Evolutionary conservation across 2,797 vertebrate species (phyloP).

Genomic region (Bradypodion pumilum): DNA sequence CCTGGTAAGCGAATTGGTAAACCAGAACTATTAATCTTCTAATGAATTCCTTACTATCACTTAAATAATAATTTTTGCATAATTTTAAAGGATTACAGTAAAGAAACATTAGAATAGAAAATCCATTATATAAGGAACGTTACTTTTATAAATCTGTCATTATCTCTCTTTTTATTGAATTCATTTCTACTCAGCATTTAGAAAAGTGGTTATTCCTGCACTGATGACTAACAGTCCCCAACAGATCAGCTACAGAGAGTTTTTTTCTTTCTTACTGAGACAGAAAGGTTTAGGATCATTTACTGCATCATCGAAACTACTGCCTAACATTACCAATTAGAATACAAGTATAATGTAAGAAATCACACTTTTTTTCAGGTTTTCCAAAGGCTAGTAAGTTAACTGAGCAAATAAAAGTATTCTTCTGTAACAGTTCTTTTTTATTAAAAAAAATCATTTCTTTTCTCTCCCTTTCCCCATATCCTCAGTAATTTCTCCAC

Average conservation of each 20-base stretch:
- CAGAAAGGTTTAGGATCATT: conserved; percentile 73
- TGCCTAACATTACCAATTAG: conserved; percentile 76
- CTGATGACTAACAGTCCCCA: conserved; percentile 71
- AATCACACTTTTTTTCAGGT: conserved; percentile 70
- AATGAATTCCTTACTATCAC: conserved; percentile 78
- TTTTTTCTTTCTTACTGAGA: conserved; percentile 68
- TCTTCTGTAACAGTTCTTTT: conserved; percentile 46
- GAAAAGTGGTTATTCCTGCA: conserved; percentile 68
- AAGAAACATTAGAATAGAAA: conserved; percentile 78
- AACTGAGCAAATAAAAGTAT: conserved; percentile 68
- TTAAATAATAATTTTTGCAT: conserved; percentile 77
- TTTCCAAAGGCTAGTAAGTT: conserved; percentile 63
- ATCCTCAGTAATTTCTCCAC: conserved; percentile 4
- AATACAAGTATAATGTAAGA: conserved; percentile 74
- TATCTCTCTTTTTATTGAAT: conserved; percentile 76
- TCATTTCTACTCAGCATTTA: conserved; percentile 72
- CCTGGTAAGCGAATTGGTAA: conserved; percentile 92
- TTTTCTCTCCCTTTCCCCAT: conserved; percentile 12
- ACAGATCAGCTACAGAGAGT: conserved; percentile 52
- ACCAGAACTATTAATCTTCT: conserved; percentile 83
- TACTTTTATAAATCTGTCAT: conserved; percentile 78
- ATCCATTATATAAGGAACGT: conserved; percentile 72
- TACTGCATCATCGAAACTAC: conserved; percentile 66
- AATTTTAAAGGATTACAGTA: conserved; percentile 75
- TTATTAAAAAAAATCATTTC: conserved; percentile 50